A percentile compares a stretch with the other conserved stretches of the same genome.
Evolutionary conservation across 2,888 invertebrate species (phyloP).

Genomic region (Marasmarcha lunaedactyla): DNA sequence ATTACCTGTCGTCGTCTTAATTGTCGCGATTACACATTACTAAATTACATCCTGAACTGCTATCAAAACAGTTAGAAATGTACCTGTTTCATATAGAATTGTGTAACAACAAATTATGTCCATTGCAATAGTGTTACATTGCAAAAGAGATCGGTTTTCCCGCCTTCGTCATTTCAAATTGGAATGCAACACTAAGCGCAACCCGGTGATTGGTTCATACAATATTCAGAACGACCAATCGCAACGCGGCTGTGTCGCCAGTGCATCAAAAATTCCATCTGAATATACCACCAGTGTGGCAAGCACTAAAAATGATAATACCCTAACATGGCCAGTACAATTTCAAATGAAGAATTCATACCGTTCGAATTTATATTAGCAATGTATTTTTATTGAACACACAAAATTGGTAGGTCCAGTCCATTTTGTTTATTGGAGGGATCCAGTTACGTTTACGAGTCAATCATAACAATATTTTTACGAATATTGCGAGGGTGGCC

Average conservation of each 20-base stretch:
- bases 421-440: conserved; percentile 55
- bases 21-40: conserved; percentile 3
- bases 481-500: not conserved
- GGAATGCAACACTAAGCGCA: conserved; percentile 67
- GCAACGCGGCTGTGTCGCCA: conserved; percentile 64
- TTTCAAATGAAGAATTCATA: conserved; percentile 69
- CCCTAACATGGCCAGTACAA: conserved; percentile 65
- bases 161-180: conserved; percentile 65
- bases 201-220: conserved; percentile 66
- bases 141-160: conserved; percentile 51
- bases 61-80: conserved; percentile 5
- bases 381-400: conserved; percentile 60
- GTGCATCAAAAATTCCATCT: conserved; percentile 73
- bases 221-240: conserved; percentile 67
- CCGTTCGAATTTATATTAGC: conserved; percentile 49
- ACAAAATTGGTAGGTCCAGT: conserved; percentile 36
- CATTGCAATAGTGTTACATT: conserved; percentile 38
- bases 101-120: conserved; percentile 46
- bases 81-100: conserved; percentile 24
- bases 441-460: conserved; percentile 24
- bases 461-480: conserved; percentile 16
- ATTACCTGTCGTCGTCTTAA: not conserved
- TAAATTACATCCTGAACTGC: conserved; percentile 5
- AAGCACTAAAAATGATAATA: conserved; percentile 71
- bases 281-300: conserved; percentile 64